Conservation (phyloP, 2,113 vertebrate species). For the Chitala chitala region DNA sequence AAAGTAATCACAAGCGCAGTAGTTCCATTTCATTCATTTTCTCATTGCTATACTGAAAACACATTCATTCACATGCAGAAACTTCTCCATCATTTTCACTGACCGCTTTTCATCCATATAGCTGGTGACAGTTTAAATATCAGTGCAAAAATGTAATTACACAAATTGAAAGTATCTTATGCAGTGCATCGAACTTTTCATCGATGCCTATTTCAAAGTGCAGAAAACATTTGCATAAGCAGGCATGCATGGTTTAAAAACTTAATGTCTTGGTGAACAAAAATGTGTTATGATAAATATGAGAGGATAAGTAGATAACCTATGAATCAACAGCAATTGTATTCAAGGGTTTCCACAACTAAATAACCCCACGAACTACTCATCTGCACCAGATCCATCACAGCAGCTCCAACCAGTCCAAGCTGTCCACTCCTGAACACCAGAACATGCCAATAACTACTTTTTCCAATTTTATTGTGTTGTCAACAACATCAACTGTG, state of each 20-base stretch:
- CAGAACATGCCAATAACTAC: neutral
- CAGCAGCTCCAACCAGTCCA: neutral
- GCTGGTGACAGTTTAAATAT: conserved; percentile 18
- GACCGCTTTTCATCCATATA: neutral
- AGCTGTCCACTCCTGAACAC: neutral
- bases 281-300: too few relatives aligned
- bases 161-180: neutral
- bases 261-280: too few relatives aligned
- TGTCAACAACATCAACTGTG: neutral
- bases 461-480: neutral
- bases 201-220: too few relatives aligned
- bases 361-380: neutral
- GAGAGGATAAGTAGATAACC: too few relatives aligned
- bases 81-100: too few relatives aligned
- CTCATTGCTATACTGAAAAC: too few relatives aligned
- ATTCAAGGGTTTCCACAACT: too few relatives aligned
- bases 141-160: conserved; percentile 13
- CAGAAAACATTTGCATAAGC: too few relatives aligned
- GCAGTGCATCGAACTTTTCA: neutral
- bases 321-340: too few relatives aligned
- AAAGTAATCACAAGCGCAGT: neutral
- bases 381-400: neutral
- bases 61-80: too few relatives aligned
- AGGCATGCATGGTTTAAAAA: neutral
- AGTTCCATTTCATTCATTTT: too few relatives aligned